Evolutionary conservation across 35 echinoderm and acorn worm genomes (phyloP).

Genomic region (Anneissia japonica): DNA sequence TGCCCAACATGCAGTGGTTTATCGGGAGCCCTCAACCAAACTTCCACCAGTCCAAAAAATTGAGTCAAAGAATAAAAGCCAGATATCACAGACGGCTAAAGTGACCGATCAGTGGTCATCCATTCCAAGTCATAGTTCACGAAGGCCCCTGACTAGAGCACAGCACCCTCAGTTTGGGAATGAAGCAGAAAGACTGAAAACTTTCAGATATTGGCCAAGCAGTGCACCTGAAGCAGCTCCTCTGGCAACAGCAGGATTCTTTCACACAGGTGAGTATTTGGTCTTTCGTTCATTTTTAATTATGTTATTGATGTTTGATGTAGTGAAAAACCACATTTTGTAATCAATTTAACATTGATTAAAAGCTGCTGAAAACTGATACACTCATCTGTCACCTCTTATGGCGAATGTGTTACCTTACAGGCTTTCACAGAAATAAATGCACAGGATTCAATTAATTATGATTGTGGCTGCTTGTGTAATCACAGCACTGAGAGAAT

Average conservation of each 20-base stretch:
- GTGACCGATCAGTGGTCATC: background rate
- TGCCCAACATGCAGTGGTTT: slow-evolving; percentile 2
- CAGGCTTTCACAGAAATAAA: no score
- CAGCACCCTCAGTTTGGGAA: slow-evolving; percentile 50
- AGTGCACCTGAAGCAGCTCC: slow-evolving; percentile 10
- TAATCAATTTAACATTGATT: no score
- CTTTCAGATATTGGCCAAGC: slow-evolving; percentile 58
- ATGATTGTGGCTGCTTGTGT: no score
- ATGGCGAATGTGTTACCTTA: no score
- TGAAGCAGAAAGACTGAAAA: slow-evolving; percentile 55
- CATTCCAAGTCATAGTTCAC: background rate
- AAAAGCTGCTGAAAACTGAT: no score
- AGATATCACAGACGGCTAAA: slow-evolving; percentile 20
- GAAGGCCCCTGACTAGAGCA: slow-evolving; percentile 9
- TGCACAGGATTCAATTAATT: no score
- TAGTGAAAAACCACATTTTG: no score
- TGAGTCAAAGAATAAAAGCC: background rate
- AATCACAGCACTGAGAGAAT: no score
- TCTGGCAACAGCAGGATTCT: slow-evolving; percentile 86
- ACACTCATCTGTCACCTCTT: no score
- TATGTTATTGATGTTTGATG: no score
- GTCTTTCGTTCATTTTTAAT: no score
- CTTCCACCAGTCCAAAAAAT: background rate
- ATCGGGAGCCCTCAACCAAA: background rate
- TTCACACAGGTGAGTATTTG: slow-evolving; percentile 79